Evolutionary conservation across 2,113 vertebrate genomes (phyloP).

Genomic region (Trogon melanurus): DNA sequence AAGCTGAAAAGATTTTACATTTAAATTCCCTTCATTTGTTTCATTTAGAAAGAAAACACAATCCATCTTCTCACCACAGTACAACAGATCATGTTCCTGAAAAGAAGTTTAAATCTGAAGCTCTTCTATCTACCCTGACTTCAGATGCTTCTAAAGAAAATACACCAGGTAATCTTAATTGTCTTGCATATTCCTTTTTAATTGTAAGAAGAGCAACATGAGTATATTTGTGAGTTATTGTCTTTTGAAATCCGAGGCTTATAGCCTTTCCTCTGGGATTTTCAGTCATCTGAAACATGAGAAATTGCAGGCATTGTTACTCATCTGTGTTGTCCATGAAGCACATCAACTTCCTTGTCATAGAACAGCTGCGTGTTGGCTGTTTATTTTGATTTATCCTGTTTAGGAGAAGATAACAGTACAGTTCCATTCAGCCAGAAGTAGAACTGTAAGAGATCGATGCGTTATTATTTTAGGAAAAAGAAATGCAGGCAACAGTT

Average conservation of each 20-base stretch:
- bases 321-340: neutral
- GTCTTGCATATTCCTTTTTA: neutral
- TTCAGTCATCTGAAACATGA: neutral
- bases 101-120: constrained; percentile 99
- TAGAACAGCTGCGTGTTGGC: neutral
- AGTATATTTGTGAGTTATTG: neutral
- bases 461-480: neutral
- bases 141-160: constrained; percentile 98
- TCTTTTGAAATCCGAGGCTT: neutral
- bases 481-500: neutral
- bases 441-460: neutral
- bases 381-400: neutral
- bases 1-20: neutral
- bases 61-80: constrained; percentile 89
- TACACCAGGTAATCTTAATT: constrained; percentile 83
- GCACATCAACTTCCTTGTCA: neutral
- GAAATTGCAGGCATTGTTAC: neutral
- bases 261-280: neutral
- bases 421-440: neutral
- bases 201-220: neutral
- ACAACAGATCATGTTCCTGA: constrained; percentile 93
- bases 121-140: constrained; percentile 94
- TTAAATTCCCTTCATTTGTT: constrained; percentile 19
- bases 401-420: neutral
- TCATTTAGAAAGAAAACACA: constrained; percentile 93